Conservation (phyloP, 2,888 invertebrate genomes). For the Polydesmus complanatus region DNA sequence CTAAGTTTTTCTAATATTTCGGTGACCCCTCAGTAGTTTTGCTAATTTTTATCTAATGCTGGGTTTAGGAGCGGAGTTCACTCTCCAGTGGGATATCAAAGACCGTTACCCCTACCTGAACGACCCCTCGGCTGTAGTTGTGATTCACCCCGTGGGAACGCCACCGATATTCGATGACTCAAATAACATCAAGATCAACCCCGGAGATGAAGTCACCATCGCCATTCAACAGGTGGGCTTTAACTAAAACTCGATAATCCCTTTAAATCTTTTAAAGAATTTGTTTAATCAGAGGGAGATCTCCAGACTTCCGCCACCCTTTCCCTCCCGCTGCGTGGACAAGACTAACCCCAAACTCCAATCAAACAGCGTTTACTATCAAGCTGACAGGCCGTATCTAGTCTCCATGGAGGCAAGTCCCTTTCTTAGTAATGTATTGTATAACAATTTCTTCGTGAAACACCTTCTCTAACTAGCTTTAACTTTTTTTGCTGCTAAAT, state of each 20-base stretch:
- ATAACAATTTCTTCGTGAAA: too few species aligned
- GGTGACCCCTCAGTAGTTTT: background rate
- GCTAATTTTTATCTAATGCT: background rate
- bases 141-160: constrained; percentile 12
- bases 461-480: background rate
- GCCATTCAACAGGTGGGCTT: constrained; percentile 9
- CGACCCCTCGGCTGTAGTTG: constrained; percentile 9
- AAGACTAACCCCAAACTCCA: constrained; percentile 1
- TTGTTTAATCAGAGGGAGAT: constrained; percentile 8
- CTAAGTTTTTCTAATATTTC: background rate
- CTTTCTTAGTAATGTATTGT: background rate
- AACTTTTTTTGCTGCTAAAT: background rate
- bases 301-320: constrained; percentile 10
- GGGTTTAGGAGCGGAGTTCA: constrained; percentile 13
- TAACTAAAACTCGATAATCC: background rate
- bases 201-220: constrained; percentile 13
- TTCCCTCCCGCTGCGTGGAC: constrained; percentile 11
- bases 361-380: constrained; percentile 14
- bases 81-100: constrained; percentile 8
- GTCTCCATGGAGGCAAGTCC: constrained; percentile 12
- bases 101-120: constrained; percentile 9
- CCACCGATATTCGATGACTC: constrained; percentile 14
- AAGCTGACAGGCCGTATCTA: constrained; percentile 9
- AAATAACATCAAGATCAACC: constrained; percentile 13
- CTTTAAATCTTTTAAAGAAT: background rate